phyloP scores from a whole-genome alignment of 2,113 vertebrate species.

The Pampusana beccarii region DNA sequence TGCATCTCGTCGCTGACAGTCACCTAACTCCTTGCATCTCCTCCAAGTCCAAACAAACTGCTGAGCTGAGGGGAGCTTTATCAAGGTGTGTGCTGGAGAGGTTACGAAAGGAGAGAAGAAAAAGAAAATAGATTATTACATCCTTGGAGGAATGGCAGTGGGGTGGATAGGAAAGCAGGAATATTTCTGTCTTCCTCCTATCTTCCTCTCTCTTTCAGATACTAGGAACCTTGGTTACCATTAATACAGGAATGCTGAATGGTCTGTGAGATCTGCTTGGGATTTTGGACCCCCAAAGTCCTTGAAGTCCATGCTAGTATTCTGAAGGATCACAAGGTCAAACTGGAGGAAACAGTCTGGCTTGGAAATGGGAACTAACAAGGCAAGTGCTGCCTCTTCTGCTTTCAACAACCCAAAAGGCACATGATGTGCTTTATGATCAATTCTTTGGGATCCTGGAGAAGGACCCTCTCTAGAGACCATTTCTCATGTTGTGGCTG shows the following conservation, averaged over 20 bases:
- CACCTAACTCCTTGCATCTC: not conserved
- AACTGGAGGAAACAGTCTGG: not conserved
- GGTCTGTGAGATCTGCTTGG: fast-evolving
- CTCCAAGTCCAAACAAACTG: not conserved
- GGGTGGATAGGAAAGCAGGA: not conserved
- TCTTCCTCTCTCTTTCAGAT: not conserved
- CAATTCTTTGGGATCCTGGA: not conserved
- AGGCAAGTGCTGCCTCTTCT: not conserved
- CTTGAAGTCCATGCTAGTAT: fast-evolving
- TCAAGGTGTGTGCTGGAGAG: not conserved
- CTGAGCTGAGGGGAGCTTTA: not conserved
- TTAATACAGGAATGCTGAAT: not conserved
- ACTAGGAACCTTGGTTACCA: not conserved
- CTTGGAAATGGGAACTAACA: not conserved
- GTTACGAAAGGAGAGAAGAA: not conserved
- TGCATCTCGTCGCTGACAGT: not conserved
- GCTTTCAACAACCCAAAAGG: not conserved
- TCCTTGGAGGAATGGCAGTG: not conserved
- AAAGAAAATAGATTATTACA: not conserved
- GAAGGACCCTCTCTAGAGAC: not conserved
- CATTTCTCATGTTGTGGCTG: not conserved
- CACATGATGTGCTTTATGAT: not conserved
- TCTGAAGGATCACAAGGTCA: not conserved
- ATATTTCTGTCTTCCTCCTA: not conserved
- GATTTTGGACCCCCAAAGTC: not conserved